A percentile compares a stretch with the other conserved stretches of the same genome.
Conservation (phyloP, 2,888 invertebrate species). For the Xylota sylvarum region DNA sequence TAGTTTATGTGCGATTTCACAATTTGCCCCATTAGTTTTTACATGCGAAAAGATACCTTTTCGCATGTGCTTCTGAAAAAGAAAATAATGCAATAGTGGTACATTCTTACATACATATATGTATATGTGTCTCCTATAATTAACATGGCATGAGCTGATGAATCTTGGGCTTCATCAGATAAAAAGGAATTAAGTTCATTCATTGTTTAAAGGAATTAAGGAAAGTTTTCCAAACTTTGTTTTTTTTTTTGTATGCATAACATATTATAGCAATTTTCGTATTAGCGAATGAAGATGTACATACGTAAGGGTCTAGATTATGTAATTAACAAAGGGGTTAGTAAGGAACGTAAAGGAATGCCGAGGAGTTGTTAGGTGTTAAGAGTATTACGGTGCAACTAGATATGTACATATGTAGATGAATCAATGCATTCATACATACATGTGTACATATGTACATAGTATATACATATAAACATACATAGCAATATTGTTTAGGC, state of each 20-base stretch:
- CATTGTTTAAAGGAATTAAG: constrained; percentile 4
- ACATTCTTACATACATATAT: neutral
- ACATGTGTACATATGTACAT: neutral
- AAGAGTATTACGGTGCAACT: no score
- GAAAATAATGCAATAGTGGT: neutral
- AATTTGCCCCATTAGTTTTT: constrained; percentile 3
- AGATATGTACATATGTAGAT: neutral
- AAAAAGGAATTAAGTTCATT: constrained; percentile 9
- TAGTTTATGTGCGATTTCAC: neutral
- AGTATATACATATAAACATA: no score
- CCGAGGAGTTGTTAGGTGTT: neutral
- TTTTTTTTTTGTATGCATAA: neutral
- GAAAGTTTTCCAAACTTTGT: neutral
- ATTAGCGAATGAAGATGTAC: neutral
- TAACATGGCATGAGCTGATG: neutral
- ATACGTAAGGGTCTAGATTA: neutral
- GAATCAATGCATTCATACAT: neutral
- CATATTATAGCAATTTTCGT: neutral
- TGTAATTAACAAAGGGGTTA: neutral
- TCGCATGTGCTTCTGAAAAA: neutral
- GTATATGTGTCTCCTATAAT: neutral
- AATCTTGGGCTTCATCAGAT: constrained; percentile 2
- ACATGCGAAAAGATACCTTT: neutral
- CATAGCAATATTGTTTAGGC: no score
- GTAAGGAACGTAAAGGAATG: neutral